phyloP scores from a whole-genome alignment of 2,797 vertebrate species.

The Miichthys miiuy region DNA sequence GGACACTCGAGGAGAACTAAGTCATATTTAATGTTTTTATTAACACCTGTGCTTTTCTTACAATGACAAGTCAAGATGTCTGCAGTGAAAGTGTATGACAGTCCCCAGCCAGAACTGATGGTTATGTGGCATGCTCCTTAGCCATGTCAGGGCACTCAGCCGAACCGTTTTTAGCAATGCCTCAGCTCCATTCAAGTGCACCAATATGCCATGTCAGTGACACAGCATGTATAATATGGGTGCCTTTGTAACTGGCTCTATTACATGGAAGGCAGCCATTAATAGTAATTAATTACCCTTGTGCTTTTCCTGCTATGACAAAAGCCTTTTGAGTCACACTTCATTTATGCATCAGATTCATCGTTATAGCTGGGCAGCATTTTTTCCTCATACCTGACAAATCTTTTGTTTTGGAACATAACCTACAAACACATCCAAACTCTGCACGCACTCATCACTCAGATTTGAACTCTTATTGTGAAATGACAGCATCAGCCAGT shows the following conservation, averaged over 20 bases:
- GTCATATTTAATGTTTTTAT: neutral
- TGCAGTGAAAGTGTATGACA: neutral
- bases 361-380: neutral
- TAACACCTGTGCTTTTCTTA: neutral
- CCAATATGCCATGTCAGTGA: neutral
- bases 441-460: neutral
- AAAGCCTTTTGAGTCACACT: too few species aligned
- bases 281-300: constrained; percentile 9
- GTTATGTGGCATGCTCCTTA: neutral
- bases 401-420: constrained; percentile 9
- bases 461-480: neutral
- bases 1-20: neutral
- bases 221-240: neutral
- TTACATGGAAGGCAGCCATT: constrained; percentile 4
- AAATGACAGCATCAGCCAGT: constrained; percentile 4
- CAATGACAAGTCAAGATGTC: constrained; percentile 2
- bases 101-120: neutral
- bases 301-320: neutral
- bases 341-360: neutral
- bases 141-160: neutral
- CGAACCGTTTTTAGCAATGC: neutral
- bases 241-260: neutral
- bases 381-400: constrained; percentile 3
- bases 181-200: constrained; percentile 3
- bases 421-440: constrained; percentile 8